Percentiles rank a stretch among this genome's conserved stretches.
These are phyloP conservation scores for Heliconius eleuchia DNA, from an alignment of 1,140 invertebrate species.

Conservation along the genomic window DNA sequence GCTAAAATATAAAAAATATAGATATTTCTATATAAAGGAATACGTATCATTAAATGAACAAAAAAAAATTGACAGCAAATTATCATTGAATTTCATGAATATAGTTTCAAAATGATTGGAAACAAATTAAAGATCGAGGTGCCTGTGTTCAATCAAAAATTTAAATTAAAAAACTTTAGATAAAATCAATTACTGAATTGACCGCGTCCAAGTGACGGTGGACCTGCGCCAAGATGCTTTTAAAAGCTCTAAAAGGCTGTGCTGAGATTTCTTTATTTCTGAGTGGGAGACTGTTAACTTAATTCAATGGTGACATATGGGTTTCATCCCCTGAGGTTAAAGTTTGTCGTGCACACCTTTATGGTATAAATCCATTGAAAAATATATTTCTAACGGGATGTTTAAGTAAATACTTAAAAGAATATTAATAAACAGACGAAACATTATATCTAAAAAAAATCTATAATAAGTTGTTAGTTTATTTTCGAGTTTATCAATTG, in stretches of 20 bases:
- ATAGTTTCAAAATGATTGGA: neutral
- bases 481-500: no score
- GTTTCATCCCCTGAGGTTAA: neutral
- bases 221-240: constrained; percentile 1
- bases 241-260: neutral
- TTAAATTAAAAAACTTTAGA: constrained; percentile 13
- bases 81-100: neutral
- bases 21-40: no score
- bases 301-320: neutral
- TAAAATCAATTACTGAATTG: constrained; percentile 14
- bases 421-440: no score
- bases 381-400: no score
- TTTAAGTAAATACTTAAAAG: no score
- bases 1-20: no score
- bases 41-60: no score
- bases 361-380: neutral
- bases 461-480: no score
- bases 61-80: no score
- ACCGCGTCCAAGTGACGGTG: neutral
- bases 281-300: neutral
- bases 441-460: no score
- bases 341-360: neutral
- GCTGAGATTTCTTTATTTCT: neutral
- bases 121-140: neutral
- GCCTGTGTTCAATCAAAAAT: neutral